A percentile compares a stretch with the other conserved stretches of the same genome.
phyloP scores from a whole-genome alignment of 2,113 vertebrate species.

The Silurus asotus region DNA sequence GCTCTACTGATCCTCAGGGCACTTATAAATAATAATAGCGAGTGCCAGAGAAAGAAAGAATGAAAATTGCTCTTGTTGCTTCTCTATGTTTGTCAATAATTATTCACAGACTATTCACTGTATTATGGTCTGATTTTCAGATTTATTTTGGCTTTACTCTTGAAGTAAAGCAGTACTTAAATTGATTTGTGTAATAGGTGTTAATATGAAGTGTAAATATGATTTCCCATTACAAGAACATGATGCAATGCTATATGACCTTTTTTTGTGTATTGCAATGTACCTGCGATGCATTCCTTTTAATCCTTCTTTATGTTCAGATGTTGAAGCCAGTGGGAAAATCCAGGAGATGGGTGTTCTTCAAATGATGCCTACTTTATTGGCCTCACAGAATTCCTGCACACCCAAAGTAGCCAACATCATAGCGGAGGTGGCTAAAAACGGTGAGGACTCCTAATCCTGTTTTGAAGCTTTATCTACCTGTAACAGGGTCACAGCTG shows the following conservation, averaged over 20 bases:
- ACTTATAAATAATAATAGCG: slow-evolving; percentile 3
- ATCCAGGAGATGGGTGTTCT: slow-evolving; percentile 90
- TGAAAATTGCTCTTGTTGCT: not conserved
- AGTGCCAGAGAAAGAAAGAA: not conserved
- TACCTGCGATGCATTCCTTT: not conserved
- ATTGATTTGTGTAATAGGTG: not conserved
- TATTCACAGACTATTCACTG: not conserved
- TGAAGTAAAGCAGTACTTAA: not conserved
- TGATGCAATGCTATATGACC: not conserved
- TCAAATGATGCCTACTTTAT: slow-evolving; percentile 80
- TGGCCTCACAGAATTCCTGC: slow-evolving; percentile 84
- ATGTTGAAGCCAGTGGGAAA: slow-evolving; percentile 90
- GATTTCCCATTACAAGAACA: not conserved
- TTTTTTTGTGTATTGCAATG: not conserved
- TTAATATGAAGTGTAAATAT: not conserved
- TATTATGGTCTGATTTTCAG: not conserved
- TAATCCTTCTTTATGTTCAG: slow-evolving; percentile 70
- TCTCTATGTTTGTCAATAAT: not conserved
- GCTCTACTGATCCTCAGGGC: slow-evolving; percentile 30
- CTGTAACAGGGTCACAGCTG: not conserved
- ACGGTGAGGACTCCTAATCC: slow-evolving; percentile 84
- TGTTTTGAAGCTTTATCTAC: not conserved
- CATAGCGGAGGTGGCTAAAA: slow-evolving; percentile 98
- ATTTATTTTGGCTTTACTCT: not conserved
- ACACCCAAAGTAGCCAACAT: slow-evolving; percentile 95